A percentile compares a stretch with the other conserved stretches of the same genome.
Evolutionary conservation across 2,113 vertebrate genomes (phyloP).

Genomic region (Chloebia gouldiae): DNA sequence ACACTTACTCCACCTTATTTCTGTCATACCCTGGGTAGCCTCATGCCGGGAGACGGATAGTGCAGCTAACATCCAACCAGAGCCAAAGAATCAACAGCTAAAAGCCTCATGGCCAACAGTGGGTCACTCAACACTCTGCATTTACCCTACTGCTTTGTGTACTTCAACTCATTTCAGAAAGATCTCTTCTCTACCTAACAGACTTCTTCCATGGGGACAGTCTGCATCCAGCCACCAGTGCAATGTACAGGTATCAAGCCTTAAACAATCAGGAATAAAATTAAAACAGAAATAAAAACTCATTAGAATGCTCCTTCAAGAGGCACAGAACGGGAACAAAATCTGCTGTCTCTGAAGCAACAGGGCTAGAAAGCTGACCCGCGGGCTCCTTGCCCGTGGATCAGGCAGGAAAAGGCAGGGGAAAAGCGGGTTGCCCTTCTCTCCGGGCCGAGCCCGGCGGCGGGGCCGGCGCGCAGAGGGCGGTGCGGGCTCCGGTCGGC

Average conservation of each 20-base stretch:
- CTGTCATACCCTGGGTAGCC: neutral
- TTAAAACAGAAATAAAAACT: neutral
- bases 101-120: neutral
- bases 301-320: neutral
- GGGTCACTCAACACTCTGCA: neutral
- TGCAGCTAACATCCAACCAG: too few relatives aligned
- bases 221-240: neutral
- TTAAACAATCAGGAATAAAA: neutral
- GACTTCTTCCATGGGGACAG: neutral
- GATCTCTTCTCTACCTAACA: neutral
- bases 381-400: too few relatives aligned
- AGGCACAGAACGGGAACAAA: neutral
- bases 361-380: neutral
- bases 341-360: neutral
- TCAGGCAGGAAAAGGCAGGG: accelerated
- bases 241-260: neutral
- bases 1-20: neutral
- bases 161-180: neutral
- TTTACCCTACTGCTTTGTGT: neutral
- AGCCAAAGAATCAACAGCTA: neutral
- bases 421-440: accelerated
- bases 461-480: neutral
- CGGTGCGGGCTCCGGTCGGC: neutral
- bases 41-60: neutral
- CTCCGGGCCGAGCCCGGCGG: neutral